phyloP scores from a whole-genome alignment of 2,797 vertebrate species.

The Pachyuromys duprasi region DNA sequence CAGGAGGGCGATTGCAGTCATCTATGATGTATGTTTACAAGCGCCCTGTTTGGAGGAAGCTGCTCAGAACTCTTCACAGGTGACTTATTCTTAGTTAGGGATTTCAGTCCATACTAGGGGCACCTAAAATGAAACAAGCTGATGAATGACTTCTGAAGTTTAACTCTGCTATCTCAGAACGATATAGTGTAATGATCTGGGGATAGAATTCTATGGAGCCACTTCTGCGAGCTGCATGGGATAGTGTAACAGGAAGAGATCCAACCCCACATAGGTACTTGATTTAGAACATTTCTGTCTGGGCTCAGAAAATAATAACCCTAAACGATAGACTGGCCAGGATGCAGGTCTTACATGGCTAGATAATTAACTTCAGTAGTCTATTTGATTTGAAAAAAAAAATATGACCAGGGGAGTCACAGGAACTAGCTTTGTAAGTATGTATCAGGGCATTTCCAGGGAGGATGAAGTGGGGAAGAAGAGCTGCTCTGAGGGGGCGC shows the following conservation, averaged over 20 bases:
- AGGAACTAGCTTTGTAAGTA: background rate
- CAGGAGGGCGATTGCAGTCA: background rate
- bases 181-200: background rate
- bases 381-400: background rate
- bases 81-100: slow-evolving; percentile 71
- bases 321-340: background rate
- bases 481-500: no score
- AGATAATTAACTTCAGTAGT: background rate
- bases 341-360: background rate
- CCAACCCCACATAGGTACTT: background rate
- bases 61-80: slow-evolving; percentile 37
- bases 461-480: background rate
- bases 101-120: slow-evolving; percentile 9
- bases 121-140: slow-evolving; percentile 67
- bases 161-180: slow-evolving; percentile 4
- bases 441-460: no score
- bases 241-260: background rate
- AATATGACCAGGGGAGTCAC: background rate
- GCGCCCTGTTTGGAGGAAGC: slow-evolving; percentile 37
- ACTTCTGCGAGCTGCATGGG: background rate
- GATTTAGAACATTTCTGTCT: background rate
- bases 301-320: background rate
- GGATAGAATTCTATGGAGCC: background rate
- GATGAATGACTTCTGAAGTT: slow-evolving; percentile 60
- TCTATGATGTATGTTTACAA: slow-evolving; percentile 66